These are phyloP conservation scores for Acrocephalus arundinaceus DNA, from an alignment of 2,113 vertebrate species.

Conservation along the genomic window DNA sequence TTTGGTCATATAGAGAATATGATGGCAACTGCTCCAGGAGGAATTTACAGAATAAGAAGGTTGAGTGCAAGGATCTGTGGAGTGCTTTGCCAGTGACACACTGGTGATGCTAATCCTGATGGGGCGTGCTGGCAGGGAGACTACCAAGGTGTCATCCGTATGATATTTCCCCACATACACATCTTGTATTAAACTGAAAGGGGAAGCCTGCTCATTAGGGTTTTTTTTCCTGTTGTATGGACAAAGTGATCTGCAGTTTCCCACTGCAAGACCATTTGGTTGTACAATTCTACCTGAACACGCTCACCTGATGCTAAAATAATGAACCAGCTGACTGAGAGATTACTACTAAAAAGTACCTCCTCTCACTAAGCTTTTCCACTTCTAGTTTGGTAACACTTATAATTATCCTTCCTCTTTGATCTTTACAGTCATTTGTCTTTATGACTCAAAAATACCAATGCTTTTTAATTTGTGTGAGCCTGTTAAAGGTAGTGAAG, in stretches of 20 bases:
- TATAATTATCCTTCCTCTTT: background rate
- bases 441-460: background rate
- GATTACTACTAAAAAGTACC: background rate
- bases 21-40: background rate
- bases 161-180: background rate
- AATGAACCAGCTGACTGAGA: background rate
- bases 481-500: background rate
- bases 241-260: background rate
- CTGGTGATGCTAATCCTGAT: background rate
- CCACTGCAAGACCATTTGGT: background rate
- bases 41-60: background rate
- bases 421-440: background rate
- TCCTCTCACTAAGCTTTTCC: background rate
- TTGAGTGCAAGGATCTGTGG: background rate
- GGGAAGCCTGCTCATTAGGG: background rate
- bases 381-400: background rate
- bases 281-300: background rate
- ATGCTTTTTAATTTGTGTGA: background rate
- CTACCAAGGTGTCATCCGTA: background rate
- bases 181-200: background rate
- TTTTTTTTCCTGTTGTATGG: background rate
- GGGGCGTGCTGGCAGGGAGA: background rate
- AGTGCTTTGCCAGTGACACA: background rate
- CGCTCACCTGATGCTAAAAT: background rate
- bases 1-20: background rate